Percentiles rank a stretch among this genome's conserved stretches.
These are phyloP conservation scores for Neolamprologus longior DNA, from an alignment of 2,113 vertebrate genomes.

Conservation along the genomic window DNA sequence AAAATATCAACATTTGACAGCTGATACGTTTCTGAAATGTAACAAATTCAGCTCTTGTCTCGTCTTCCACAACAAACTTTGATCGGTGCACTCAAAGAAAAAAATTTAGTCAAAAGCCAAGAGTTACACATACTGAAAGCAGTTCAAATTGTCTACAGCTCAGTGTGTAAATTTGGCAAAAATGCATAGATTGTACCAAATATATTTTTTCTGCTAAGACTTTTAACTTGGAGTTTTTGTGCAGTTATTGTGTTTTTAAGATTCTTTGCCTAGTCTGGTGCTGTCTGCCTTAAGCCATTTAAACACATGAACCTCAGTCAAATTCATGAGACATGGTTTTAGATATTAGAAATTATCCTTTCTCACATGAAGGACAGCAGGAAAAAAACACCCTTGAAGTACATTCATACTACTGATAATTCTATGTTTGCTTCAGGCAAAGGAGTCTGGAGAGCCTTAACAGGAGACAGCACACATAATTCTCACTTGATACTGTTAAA, in stretches of 20 bases:
- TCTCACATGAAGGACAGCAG: neutral
- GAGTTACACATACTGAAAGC: neutral
- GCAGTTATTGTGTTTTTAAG: neutral
- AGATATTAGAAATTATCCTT: neutral
- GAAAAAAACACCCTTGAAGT: neutral
- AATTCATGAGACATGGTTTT: accelerated
- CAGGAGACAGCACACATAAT: accelerated
- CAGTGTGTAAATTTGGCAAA: neutral
- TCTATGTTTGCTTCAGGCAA: neutral
- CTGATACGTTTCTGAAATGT: neutral
- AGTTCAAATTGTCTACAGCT: neutral
- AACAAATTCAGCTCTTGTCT: neutral
- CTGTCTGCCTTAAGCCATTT: neutral
- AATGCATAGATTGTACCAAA: neutral
- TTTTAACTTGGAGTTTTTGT: neutral
- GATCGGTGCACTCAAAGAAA: neutral
- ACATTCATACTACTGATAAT: neutral
- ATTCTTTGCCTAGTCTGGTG: neutral
- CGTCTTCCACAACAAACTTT: neutral
- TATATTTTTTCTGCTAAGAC: neutral
- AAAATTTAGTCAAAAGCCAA: accelerated
- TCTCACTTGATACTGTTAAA: neutral
- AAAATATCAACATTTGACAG: accelerated
- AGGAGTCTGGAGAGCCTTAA: neutral
- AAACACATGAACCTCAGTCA: neutral